These are phyloP conservation scores for Batillaria attramentaria DNA, from an alignment of 1,140 invertebrate genomes.

Conservation along the genomic window DNA sequence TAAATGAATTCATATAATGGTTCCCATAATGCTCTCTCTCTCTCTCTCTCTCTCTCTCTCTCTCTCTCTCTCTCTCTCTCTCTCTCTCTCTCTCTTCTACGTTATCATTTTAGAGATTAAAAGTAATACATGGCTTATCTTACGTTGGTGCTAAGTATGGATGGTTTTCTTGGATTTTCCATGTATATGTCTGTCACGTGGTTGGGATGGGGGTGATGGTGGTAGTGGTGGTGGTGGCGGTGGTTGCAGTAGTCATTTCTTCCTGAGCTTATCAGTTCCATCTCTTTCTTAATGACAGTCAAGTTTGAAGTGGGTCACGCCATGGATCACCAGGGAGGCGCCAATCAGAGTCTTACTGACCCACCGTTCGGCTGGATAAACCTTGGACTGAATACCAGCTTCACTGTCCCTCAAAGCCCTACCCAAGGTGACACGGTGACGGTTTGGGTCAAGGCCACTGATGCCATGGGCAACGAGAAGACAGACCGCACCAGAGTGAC, in stretches of 20 bases:
- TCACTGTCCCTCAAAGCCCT: not conserved
- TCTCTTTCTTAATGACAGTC: conserved; percentile 15
- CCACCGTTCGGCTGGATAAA: not conserved
- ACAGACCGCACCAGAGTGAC: conserved; percentile 30
- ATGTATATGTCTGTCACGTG: not conserved
- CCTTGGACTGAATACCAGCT: not conserved
- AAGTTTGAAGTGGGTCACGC: conserved; percentile 22
- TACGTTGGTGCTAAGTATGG: not conserved
- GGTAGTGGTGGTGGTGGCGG: too few relatives aligned
- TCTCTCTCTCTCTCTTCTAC: not conserved
- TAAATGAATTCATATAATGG: too few relatives aligned
- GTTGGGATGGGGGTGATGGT: too few relatives aligned
- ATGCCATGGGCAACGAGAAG: conserved; percentile 37
- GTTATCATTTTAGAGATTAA: too few relatives aligned
- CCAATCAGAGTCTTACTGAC: not conserved
- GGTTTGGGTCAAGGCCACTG: conserved; percentile 45
- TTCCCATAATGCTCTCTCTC: not conserved
- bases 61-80: conserved; percentile 28
- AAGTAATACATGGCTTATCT: too few relatives aligned
- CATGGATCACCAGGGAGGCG: not conserved
- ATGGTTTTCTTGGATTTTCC: not conserved
- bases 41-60: not conserved
- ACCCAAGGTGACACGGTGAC: conserved; percentile 34
- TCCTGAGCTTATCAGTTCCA: not conserved
- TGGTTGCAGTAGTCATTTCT: too few relatives aligned